Evolutionary conservation across 2,797 vertebrate genomes (phyloP).

Genomic region (Phrynocephalus forsythii): DNA sequence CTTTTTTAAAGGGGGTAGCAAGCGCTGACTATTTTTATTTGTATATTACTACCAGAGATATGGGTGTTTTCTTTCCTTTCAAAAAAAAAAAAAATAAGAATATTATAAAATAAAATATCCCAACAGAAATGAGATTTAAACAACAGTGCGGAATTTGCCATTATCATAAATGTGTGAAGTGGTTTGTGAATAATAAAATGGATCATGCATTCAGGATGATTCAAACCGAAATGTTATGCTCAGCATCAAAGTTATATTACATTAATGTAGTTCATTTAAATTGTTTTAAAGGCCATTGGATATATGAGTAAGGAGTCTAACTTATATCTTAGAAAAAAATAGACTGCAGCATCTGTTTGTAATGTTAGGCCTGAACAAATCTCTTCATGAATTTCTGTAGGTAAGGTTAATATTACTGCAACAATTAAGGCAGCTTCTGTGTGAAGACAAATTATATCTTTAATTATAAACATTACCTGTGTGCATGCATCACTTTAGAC

Average conservation of each 20-base stretch:
- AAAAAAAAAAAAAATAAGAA: constrained; percentile 74
- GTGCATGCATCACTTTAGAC: constrained; percentile 79
- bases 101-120: constrained; percentile 63
- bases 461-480: constrained; percentile 84
- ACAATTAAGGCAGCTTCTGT: constrained; percentile 79
- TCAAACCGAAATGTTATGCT: constrained; percentile 88
- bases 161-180: constrained; percentile 86
- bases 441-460: constrained; percentile 82
- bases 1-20: constrained; percentile 83
- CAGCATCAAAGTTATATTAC: constrained; percentile 87
- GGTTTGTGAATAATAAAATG: constrained; percentile 87
- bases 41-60: constrained; percentile 81
- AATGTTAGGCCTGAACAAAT: constrained; percentile 84
- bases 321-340: constrained; percentile 86
- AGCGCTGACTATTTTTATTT: constrained; percentile 83
- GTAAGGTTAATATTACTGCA: constrained; percentile 78
- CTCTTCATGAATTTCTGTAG: constrained; percentile 81
- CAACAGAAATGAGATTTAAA: constrained; percentile 85
- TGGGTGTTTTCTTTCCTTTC: constrained; percentile 40
- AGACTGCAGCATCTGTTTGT: constrained; percentile 86
- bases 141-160: constrained; percentile 83
- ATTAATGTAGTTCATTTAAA: constrained; percentile 86
- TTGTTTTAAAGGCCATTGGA: constrained; percentile 86
- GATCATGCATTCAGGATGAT: constrained; percentile 87
- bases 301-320: constrained; percentile 82